Conservation (phyloP, 2,888 invertebrate species). For the Microctonus hyperodae region DNA sequence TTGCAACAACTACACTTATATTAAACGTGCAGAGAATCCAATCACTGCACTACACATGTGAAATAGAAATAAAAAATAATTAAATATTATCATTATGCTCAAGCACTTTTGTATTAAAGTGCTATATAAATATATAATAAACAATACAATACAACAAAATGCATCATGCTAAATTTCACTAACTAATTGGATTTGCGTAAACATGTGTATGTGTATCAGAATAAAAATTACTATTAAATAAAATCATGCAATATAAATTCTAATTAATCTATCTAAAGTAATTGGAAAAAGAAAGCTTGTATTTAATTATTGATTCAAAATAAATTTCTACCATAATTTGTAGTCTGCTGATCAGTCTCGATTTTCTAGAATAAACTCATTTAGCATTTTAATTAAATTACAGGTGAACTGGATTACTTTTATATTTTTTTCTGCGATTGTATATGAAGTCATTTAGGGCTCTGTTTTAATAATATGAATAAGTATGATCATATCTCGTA, state of each 20-base stretch:
- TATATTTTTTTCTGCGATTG: not conserved
- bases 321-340: conserved; percentile 6
- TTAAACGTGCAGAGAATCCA: conserved; percentile 34
- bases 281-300: conserved; percentile 60
- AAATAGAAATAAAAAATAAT: conserved; percentile 9
- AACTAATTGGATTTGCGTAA: not conserved
- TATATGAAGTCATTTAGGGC: not conserved
- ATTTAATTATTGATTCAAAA: conserved; percentile 18
- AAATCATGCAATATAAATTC: conserved; percentile 42
- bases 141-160: conserved; percentile 11
- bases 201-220: not conserved
- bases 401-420: not conserved
- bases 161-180: conserved; percentile 34
- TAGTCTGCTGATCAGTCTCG: not conserved
- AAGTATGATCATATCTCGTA: conserved; percentile 54
- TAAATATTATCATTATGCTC: conserved; percentile 1
- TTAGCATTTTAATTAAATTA: conserved; percentile 10
- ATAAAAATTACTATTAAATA: conserved; percentile 25
- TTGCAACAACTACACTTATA: conserved; percentile 26
- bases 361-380: conserved; percentile 4
- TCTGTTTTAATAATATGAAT: conserved; percentile 38
- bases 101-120: conserved; percentile 17
- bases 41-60: conserved; percentile 3
- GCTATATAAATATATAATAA: conserved; percentile 1
- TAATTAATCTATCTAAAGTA: conserved; percentile 32